phyloP scores from a whole-genome alignment of 2,797 vertebrate species.

The Telmatherina bonti region DNA sequence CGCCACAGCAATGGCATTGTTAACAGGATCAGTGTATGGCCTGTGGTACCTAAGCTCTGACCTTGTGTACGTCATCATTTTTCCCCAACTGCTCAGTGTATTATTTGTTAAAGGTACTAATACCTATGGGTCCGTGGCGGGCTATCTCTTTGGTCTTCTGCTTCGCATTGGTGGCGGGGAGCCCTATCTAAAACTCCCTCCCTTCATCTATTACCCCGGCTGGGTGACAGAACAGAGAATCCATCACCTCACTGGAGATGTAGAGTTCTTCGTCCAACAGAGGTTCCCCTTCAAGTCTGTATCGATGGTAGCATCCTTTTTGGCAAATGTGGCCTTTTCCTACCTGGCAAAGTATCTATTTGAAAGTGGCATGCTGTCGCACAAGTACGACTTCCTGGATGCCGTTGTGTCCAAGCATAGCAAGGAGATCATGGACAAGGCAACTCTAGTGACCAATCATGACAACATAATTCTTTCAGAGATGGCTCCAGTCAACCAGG shows the following conservation, averaged over 20 bases:
- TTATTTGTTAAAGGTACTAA: slow-evolving; percentile 96
- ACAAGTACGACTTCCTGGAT: slow-evolving; percentile 94
- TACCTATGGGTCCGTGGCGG: slow-evolving; percentile 94
- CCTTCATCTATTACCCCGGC: slow-evolving; percentile 94
- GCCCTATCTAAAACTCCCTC: slow-evolving; percentile 92
- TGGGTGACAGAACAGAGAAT: slow-evolving; percentile 86
- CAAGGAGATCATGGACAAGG: slow-evolving; percentile 97
- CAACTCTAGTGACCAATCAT: slow-evolving; percentile 89
- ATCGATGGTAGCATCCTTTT: slow-evolving; percentile 92
- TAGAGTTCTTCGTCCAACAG: slow-evolving; percentile 87
- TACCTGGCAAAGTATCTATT: slow-evolving; percentile 94
- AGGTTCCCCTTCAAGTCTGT: slow-evolving; percentile 95
- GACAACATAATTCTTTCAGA: slow-evolving; percentile 95
- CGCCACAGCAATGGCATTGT: slow-evolving; percentile 93
- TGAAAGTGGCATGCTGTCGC: slow-evolving; percentile 92
- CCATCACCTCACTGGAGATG: slow-evolving; percentile 75
- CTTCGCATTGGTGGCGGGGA: slow-evolving; percentile 95
- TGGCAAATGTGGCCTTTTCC: slow-evolving; percentile 89
- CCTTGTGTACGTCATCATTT: slow-evolving; percentile 97
- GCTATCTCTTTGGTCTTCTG: slow-evolving; percentile 91
- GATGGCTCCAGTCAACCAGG: slow-evolving; percentile 90
- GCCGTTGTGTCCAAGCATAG: slow-evolving; percentile 95
- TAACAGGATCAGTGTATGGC: slow-evolving; percentile 94
- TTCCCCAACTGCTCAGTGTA: slow-evolving; percentile 95
- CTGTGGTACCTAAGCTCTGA: slow-evolving; percentile 99